These are phyloP conservation scores for Netelia inedita DNA, from an alignment of 2,888 invertebrate genomes.

Conservation along the genomic window DNA sequence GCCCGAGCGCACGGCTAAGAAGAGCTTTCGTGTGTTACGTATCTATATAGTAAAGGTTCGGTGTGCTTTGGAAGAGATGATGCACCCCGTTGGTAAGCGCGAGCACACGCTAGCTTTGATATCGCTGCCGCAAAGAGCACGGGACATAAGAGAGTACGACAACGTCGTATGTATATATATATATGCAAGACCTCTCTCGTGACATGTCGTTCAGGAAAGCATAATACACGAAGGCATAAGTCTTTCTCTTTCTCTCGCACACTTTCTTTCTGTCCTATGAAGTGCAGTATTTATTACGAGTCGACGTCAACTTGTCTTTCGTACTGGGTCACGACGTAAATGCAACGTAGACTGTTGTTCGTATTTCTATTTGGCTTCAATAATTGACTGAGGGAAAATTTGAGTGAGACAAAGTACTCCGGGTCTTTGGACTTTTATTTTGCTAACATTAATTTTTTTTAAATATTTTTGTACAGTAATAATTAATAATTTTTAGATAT, in stretches of 20 bases:
- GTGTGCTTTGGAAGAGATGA: conserved; percentile 53
- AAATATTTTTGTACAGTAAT: too few relatives aligned
- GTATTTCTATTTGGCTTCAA: background rate
- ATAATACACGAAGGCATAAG: background rate
- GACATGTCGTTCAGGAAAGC: conserved; percentile 9
- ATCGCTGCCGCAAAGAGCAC: conserved; percentile 53
- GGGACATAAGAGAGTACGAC: conserved; percentile 19
- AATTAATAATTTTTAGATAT: too few relatives aligned
- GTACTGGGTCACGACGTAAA: background rate
- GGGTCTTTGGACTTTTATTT: background rate
- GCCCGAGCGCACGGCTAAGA: conserved; percentile 41
- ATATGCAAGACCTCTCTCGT: conserved; percentile 1
- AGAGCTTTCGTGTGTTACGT: conserved; percentile 52
- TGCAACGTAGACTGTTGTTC: background rate
- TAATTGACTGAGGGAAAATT: background rate
- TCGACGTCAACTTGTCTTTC: conserved; percentile 12
- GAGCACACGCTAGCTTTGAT: conserved; percentile 44
- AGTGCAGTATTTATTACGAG: conserved; percentile 54
- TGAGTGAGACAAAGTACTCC: background rate
- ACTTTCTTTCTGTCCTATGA: conserved; percentile 27
- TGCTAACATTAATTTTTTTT: background rate
- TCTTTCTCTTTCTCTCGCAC: too few relatives aligned
- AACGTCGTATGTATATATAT: background rate
- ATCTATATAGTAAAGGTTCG: conserved; percentile 38
- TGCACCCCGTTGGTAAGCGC: conserved; percentile 23